Evolutionary conservation across 1,140 invertebrate species (phyloP).

Genomic region (Neodiprion virginianus): DNA sequence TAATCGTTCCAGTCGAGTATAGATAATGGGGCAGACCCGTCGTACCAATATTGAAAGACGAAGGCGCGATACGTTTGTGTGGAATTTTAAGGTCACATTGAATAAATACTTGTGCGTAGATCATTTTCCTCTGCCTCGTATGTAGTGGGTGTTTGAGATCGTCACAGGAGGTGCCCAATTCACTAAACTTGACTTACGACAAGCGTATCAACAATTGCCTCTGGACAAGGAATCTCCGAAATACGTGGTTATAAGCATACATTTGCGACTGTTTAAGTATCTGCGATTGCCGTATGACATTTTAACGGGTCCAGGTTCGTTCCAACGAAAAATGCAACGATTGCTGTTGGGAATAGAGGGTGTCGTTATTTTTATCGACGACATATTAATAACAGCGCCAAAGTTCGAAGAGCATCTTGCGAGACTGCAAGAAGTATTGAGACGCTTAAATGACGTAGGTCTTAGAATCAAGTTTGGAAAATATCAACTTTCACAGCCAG

Average conservation of each 20-base stretch:
- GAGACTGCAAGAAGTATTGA: constrained; percentile 8
- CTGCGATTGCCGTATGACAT: constrained; percentile 31
- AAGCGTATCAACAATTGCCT: constrained; percentile 42
- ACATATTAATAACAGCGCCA: constrained; percentile 33
- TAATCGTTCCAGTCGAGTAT: constrained; percentile 8
- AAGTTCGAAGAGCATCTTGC: constrained; percentile 8
- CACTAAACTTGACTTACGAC: constrained; percentile 41
- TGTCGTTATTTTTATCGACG: constrained; percentile 30
- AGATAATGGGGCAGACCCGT: constrained; percentile 51
- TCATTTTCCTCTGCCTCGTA: constrained; percentile 44
- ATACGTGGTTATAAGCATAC: constrained; percentile 41
- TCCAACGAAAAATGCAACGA: constrained; percentile 26
- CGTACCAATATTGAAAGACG: constrained; percentile 57
- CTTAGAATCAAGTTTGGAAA: constrained; percentile 27
- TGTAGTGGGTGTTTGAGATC: constrained; percentile 45
- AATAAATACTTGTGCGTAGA: constrained; percentile 43
- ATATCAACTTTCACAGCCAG: constrained; percentile 40
- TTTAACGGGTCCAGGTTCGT: constrained; percentile 24
- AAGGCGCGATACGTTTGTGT: constrained; percentile 53
- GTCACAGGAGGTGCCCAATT: constrained; percentile 38
- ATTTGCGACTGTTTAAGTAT: constrained; percentile 28
- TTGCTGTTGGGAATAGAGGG: constrained; percentile 26
- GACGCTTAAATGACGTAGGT: not conserved
- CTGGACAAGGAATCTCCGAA: constrained; percentile 35
- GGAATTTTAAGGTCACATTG: constrained; percentile 49